A percentile compares a stretch with the other conserved stretches of the same genome.
Evolutionary conservation across 2,113 vertebrate species (phyloP).

Genomic region (Grammomys dolichurus): DNA sequence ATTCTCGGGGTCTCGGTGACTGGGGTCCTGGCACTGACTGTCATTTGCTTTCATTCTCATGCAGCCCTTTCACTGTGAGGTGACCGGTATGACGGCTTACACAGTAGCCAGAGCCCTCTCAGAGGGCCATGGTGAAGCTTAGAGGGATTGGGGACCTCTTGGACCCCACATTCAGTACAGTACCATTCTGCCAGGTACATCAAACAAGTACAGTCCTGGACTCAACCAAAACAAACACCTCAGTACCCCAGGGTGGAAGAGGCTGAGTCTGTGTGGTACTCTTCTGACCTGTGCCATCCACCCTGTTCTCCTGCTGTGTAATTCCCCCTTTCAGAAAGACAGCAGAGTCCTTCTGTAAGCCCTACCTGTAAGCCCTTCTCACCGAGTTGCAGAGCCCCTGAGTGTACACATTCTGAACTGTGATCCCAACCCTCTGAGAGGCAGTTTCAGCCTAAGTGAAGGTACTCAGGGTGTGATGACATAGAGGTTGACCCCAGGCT

Average conservation of each 20-base stretch:
- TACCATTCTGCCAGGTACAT: not conserved
- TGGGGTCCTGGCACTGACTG: not conserved
- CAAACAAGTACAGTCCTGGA: not conserved
- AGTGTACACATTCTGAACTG: not conserved
- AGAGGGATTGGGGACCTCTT: not conserved
- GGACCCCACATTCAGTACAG: not conserved
- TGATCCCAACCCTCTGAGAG: not conserved
- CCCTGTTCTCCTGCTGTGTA: fast-evolving
- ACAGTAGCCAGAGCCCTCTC: not conserved
- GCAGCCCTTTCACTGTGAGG: not conserved
- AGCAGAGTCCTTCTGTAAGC: not conserved
- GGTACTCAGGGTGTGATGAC: not conserved
- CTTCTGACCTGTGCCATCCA: not conserved
- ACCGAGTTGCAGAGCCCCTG: fast-evolving
- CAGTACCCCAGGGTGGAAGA: not conserved
- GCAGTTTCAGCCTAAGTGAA: not conserved
- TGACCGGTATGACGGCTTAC: not conserved
- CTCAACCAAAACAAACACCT: too few relatives aligned
- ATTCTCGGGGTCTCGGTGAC: not conserved
- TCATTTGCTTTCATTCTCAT: fast-evolving
- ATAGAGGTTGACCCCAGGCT: not conserved
- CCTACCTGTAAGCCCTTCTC: not conserved
- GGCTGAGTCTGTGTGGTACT: not conserved
- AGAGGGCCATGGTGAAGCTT: not conserved
- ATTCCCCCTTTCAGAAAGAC: not conserved